Evolutionary conservation across 35 echinoderm and acorn worm genomes (phyloP).

Genomic region (Eucidaris tribuloides): DNA sequence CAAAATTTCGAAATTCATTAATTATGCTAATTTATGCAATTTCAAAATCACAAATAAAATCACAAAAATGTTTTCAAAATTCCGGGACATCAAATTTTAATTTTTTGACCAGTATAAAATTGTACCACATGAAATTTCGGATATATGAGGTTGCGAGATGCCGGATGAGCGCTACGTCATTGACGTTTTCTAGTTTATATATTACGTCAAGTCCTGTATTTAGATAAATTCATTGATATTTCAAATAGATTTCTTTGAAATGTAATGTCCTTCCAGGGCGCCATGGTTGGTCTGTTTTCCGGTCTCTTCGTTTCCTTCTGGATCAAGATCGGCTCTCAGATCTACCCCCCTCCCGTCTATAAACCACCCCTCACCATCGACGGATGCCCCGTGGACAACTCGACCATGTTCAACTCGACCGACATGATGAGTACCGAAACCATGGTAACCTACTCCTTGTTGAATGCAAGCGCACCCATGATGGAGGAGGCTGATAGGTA

Average conservation of each 20-base stretch:
- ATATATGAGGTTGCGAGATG: no score
- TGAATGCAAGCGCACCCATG: not conserved
- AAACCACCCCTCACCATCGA: slow-evolving; percentile 51
- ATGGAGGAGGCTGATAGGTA: slow-evolving; percentile 2
- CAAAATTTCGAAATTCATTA: no score
- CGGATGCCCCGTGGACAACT: slow-evolving; percentile 19
- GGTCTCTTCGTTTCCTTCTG: slow-evolving; percentile 70
- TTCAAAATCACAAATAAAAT: no score
- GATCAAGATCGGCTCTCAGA: slow-evolving; percentile 76
- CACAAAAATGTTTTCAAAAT: no score
- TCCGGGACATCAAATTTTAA: no score
- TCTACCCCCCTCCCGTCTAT: slow-evolving; percentile 51
- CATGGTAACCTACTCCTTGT: not conserved
- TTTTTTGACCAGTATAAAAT: no score
- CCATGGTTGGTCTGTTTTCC: slow-evolving; percentile 46
- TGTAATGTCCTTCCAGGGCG: slow-evolving; percentile 35
- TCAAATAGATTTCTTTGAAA: not conserved
- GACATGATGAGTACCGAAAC: not conserved
- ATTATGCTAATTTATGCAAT: no score
- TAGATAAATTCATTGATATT: not conserved
- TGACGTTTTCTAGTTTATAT: no score
- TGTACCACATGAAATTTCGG: no score
- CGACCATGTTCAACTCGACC: not conserved
- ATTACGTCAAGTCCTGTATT: not conserved
- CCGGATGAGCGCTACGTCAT: not conserved